phyloP scores from a whole-genome alignment of 2,888 invertebrate species.

The Anarsia innoxiella region DNA sequence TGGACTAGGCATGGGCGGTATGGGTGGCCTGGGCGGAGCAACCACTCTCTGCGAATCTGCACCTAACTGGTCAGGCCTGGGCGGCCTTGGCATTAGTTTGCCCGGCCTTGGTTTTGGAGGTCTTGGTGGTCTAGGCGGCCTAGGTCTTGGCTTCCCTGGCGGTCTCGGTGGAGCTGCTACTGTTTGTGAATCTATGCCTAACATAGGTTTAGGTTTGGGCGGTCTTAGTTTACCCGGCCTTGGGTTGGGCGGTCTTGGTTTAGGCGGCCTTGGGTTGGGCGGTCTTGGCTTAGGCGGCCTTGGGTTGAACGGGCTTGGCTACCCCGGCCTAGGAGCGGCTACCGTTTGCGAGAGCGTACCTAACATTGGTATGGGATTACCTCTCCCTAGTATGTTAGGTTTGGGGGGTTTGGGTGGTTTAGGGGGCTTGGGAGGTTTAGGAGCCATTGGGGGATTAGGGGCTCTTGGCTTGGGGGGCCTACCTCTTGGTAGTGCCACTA shows the following conservation, averaged over 20 bases:
- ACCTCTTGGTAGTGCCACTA: neutral
- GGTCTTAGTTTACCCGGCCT: too few species aligned
- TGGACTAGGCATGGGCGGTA: conserved; percentile 7
- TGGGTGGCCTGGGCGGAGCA: conserved; percentile 1
- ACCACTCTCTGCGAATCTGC: conserved; percentile 2
- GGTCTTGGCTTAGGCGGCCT: neutral
- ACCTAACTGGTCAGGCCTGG: neutral
- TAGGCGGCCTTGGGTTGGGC: neutral
- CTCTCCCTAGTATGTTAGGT: too few species aligned
- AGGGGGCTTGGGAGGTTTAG: neutral
- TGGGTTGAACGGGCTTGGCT: too few species aligned
- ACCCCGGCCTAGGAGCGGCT: neutral
- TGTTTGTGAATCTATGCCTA: conserved; percentile 1
- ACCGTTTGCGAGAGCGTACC: neutral
- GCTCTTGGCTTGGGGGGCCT: neutral
- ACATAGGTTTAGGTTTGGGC: neutral
- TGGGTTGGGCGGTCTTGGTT: neutral
- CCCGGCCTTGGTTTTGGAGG: neutral
- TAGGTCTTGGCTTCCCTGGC: neutral
- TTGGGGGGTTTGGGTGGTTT: neutral
- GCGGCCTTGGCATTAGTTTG: neutral
- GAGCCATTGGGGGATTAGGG: neutral
- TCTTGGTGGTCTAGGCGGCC: neutral
- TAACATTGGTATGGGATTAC: too few species aligned
- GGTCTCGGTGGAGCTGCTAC: neutral